Conservation (phyloP, 2,888 invertebrate species). For the Tupiocoris notatus region DNA sequence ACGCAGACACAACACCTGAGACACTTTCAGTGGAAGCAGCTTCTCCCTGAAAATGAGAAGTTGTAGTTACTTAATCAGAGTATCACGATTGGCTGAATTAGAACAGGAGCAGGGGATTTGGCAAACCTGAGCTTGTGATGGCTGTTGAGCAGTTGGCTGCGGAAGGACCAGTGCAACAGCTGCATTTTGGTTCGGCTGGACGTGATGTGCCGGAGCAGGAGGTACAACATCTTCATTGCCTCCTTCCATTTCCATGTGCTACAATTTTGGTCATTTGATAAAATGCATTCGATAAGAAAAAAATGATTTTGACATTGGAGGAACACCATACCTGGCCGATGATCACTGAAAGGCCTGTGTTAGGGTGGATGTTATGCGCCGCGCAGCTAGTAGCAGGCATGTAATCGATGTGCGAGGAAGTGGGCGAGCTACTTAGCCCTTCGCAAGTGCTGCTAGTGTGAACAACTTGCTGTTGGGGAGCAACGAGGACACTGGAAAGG, state of each 20-base stretch:
- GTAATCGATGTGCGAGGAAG: conserved; percentile 76
- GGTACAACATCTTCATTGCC: conserved; percentile 48
- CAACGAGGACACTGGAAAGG: conserved; percentile 47
- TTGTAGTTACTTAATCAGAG: neutral
- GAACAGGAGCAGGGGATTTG: neutral
- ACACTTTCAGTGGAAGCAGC: conserved; percentile 39
- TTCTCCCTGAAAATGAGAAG: conserved; percentile 39
- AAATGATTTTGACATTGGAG: neutral
- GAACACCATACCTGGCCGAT: conserved; percentile 27
- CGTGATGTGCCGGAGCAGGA: conserved; percentile 49
- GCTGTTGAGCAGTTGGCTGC: conserved; percentile 52
- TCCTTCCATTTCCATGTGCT: conserved; percentile 59
- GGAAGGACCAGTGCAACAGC: conserved; percentile 50
- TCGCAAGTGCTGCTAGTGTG: conserved; percentile 56
- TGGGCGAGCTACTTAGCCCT: conserved; percentile 68
- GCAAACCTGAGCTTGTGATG: conserved; percentile 33
- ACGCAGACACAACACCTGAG: conserved; percentile 47
- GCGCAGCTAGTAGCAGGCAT: conserved; percentile 79
- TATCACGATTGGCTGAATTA: neutral
- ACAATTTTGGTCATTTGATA: too few species aligned
- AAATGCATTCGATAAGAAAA: too few species aligned
- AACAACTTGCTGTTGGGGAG: conserved; percentile 50
- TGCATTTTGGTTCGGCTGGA: conserved; percentile 47
- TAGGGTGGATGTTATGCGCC: conserved; percentile 59
- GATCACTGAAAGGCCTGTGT: conserved; percentile 52